phyloP scores from a whole-genome alignment of 2,113 vertebrate genomes.

The Paratilapia polleni region DNA sequence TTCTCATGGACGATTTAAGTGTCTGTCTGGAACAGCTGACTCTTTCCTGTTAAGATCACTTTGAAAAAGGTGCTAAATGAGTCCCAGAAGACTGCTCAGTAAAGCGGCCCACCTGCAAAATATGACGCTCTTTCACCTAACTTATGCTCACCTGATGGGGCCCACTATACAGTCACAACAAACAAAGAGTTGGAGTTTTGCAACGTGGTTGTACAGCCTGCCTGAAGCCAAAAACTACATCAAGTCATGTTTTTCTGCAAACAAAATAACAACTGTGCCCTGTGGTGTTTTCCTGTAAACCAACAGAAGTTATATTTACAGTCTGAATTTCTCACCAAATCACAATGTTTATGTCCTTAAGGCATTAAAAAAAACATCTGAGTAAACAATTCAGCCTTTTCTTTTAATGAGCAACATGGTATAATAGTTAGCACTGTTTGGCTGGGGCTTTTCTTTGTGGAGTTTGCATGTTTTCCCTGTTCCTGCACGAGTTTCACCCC shows the following conservation, averaged over 20 bases:
- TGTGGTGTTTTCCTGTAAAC: neutral
- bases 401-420: neutral
- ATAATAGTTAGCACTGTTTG: neutral
- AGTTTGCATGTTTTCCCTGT: neutral
- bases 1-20: neutral
- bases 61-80: neutral
- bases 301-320: neutral
- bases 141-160: neutral
- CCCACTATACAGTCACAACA: neutral
- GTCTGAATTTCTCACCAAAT: neutral
- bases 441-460: neutral
- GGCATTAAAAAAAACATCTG: neutral
- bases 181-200: neutral
- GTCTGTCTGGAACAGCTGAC: conserved; percentile 42
- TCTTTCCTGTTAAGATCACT: neutral
- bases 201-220: neutral
- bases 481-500: neutral
- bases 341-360: neutral
- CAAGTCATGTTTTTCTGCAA: neutral
- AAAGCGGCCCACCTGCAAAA: neutral
- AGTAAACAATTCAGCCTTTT: neutral
- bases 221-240: neutral
- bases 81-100: neutral
- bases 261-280: neutral
- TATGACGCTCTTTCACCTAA: neutral